Evolutionary conservation across 1,140 invertebrate genomes (phyloP).

Genomic region (Drosophila cardini): DNA sequence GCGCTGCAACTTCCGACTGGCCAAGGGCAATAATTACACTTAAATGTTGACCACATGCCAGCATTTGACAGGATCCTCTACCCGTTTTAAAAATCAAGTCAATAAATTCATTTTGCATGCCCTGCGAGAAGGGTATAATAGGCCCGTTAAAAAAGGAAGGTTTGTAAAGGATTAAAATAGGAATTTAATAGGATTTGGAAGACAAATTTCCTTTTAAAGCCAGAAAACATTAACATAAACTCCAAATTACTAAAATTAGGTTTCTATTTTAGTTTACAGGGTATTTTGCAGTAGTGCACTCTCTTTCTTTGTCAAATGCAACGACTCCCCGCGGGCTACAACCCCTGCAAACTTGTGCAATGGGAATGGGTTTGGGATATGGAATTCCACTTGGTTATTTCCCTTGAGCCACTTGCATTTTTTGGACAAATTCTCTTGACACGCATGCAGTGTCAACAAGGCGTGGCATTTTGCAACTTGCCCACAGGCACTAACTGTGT

Average conservation of each 20-base stretch:
- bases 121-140: too few species aligned
- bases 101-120: neutral
- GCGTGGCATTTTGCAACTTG: constrained; percentile 50
- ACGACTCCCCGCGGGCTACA: constrained; percentile 23
- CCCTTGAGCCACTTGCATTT: constrained; percentile 74
- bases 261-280: too few species aligned
- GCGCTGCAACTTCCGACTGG: constrained; percentile 61
- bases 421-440: constrained; percentile 80
- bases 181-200: too few species aligned
- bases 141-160: too few species aligned
- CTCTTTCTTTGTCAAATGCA: constrained; percentile 39
- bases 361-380: neutral
- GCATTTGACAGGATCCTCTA: constrained; percentile 63
- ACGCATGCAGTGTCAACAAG: constrained; percentile 81
- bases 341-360: neutral
- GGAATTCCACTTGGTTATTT: constrained; percentile 69
- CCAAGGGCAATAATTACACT: constrained; percentile 82
- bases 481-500: constrained; percentile 4
- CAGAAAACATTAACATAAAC: too few species aligned
- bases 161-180: too few species aligned
- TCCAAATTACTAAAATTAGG: too few species aligned
- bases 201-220: too few species aligned
- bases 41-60: constrained; percentile 83
- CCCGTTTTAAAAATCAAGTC: constrained; percentile 2
- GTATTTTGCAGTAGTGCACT: neutral